These are phyloP conservation scores for Gymnocypris eckloni DNA, from an alignment of 2,797 vertebrate species.

Conservation along the genomic window DNA sequence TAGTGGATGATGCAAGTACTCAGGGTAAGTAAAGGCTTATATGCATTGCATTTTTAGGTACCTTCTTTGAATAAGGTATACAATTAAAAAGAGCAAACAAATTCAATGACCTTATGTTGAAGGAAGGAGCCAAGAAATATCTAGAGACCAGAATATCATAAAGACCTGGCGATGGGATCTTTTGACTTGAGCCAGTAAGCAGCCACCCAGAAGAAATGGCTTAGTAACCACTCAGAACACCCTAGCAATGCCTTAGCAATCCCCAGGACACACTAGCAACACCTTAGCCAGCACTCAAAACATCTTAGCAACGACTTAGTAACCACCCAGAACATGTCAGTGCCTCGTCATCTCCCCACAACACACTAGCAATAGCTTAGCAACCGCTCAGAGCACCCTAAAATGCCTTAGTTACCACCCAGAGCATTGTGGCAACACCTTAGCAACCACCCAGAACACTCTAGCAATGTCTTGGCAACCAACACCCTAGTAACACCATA, in stretches of 20 bases:
- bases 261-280: neutral
- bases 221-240: neutral
- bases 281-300: neutral
- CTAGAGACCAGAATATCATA: neutral
- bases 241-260: neutral
- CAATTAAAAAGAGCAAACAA: neutral
- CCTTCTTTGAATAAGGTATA: neutral
- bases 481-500: no score
- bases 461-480: no score
- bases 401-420: neutral
- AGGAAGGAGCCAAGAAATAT: neutral
- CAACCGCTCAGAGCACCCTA: neutral
- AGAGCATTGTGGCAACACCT: neutral
- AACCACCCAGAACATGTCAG: neutral
- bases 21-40: constrained; percentile 70
- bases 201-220: neutral
- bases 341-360: no score
- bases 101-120: neutral
- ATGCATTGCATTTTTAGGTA: neutral
- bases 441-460: neutral
- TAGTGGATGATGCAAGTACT: constrained; percentile 88
- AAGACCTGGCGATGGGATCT: neutral
- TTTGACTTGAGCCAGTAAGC: neutral
- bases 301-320: neutral
- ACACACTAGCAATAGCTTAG: neutral